Evolutionary conservation across 2,797 vertebrate species (phyloP), one percentile per base, ranked within the genome.

Genomic region (Pelobates cultripes): DNA sequence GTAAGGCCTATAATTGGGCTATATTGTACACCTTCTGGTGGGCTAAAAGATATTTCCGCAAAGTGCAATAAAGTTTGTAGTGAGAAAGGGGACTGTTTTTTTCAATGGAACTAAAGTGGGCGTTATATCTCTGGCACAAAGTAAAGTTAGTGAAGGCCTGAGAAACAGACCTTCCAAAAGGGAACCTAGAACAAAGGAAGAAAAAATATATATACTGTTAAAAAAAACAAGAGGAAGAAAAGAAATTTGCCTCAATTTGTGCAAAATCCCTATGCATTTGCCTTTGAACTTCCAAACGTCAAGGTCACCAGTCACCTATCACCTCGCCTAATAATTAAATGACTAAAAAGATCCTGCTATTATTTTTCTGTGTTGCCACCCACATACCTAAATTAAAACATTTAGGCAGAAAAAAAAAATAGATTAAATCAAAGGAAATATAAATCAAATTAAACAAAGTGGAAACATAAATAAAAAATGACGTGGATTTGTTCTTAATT

Each of bases 1-100:
- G 96, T 97, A 98, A 98, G 98, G 90, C 93, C 93, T 94, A 97
- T 97, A 97, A 99, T 98, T 97, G 94, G 96, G 95, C 96, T 96
- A 96, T 96, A 97, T 97, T 97, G 92, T 93, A 95, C 94, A 96
- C 95, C 94, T 95, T 95, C 95, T 94, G 91, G 90, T 92, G 91
- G 91, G 90, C 86, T 89, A 91, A 94, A 92, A 92, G 93, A 93
- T 91, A 94, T 94, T 95, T 93, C 92, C 94, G 93, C 93, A 94
- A 90, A 92, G 91, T 94, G 94, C 89, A 89, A 94, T 94, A 94
- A 94, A 94, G 86, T 84, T 83, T 89, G 83, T 88, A 90, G 89
- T 89, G 89, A 90, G 91, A 86, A 90, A 92, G 91, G 86, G 88
- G 88, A 90, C 89, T 89, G 87, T 85, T 90, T 89, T 87, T 88